Evolutionary conservation across 2,888 invertebrate genomes (phyloP), one percentile per base, ranked within the genome.

Genomic region (Agrotis puta): DNA sequence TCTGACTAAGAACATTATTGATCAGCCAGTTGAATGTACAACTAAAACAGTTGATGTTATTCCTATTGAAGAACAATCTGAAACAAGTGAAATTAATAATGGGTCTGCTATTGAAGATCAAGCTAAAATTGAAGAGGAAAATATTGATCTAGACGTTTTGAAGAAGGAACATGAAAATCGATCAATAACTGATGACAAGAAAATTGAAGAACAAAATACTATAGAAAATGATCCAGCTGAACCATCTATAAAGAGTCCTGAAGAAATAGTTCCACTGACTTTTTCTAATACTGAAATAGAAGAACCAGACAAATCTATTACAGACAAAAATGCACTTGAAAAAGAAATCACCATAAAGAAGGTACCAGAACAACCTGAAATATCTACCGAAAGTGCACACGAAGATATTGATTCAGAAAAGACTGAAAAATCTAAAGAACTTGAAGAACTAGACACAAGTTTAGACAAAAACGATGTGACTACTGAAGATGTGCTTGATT

Each of bases 391-490:
- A 11, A 18, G 14, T 50, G 5, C 5, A 13, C 33, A 43, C 3
- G 13, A n/a, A 18, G 14, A 18, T 6, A 11, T 20, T 14, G 13
- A 48, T 33, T 24, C 24, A 24, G 43, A 57, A 11, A 69, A 66
- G 2, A 27, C 27, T 47, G 61, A 71, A 47, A 61, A 50, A 24
- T 16, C 24, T 22, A 53, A 57, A 48, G 61, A 65, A 65, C 65
- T 24, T 39, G 13, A n/a, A 51, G 39, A 27, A 24, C 11, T 51
- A 27, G 53, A 54, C 13, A 59, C n/a, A 18, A 67, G 2, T 4
- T 27, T 50, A 74, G 57, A 63, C 33, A 20, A 62, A 65, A 58
- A 33, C 3, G 18, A 45, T 48, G 43, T 64, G 14, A 59, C 62
- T 53, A 64, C 74, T 43, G 67, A 62, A 18, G 16, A 16, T 20